Conservation (phyloP, 2,797 vertebrate species). For the Presbytis comata region DNA sequence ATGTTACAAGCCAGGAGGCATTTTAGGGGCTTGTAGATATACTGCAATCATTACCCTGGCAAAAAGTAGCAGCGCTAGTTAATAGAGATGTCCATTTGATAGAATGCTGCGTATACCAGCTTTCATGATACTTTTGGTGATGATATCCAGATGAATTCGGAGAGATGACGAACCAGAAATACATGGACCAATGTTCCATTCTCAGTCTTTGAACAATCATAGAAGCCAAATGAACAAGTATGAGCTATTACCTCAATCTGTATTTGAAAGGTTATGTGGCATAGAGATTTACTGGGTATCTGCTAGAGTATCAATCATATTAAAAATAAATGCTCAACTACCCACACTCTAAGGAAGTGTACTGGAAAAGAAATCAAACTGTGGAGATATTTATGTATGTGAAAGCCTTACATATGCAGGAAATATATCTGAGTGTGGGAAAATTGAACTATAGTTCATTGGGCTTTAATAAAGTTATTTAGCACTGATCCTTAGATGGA, state of each 20-base stretch:
- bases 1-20: not conserved
- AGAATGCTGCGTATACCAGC: slow-evolving; percentile 26
- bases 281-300: slow-evolving; percentile 52
- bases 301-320: slow-evolving; percentile 24
- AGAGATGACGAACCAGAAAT: slow-evolving; percentile 49
- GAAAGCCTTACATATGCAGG: slow-evolving; percentile 11
- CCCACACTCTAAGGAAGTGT: not conserved
- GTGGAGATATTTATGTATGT: not conserved
- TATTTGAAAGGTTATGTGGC: slow-evolving; percentile 44
- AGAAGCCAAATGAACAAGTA: slow-evolving; percentile 50
- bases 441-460: slow-evolving; percentile 53
- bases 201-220: slow-evolving; percentile 37
- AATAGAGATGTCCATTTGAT: slow-evolving; percentile 44
- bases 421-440: slow-evolving; percentile 41
- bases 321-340: slow-evolving; percentile 51
- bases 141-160: slow-evolving; percentile 6
- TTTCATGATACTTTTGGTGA: slow-evolving; percentile 19
- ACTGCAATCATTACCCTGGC: slow-evolving; percentile 1
- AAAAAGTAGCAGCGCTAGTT: slow-evolving; percentile 35
- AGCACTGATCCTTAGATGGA: slow-evolving; percentile 45
- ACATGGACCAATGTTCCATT: not conserved
- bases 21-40: slow-evolving; percentile 37
- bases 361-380: slow-evolving; percentile 34
- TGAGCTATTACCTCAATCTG: slow-evolving; percentile 44
- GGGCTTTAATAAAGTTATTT: slow-evolving; percentile 70